phyloP scores from a whole-genome alignment of 2,797 vertebrate genomes.

The Centroberyx gerrardi region DNA sequence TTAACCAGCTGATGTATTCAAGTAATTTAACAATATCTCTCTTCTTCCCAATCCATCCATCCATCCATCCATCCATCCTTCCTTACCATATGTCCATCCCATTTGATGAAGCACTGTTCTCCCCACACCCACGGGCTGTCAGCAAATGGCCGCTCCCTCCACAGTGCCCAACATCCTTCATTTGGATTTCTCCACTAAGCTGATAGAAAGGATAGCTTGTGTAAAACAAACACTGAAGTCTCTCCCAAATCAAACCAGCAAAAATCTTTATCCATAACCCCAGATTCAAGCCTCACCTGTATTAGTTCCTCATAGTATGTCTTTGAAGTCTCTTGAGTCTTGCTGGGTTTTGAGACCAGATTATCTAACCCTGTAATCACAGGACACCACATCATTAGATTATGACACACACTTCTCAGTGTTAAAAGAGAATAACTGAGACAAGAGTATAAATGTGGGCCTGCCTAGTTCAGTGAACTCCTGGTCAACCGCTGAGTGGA shows the following conservation, averaged over 20 bases:
- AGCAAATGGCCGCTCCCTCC: slow-evolving; percentile 38
- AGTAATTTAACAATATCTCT: background rate
- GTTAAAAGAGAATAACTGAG: background rate
- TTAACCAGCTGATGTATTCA: too few relatives aligned
- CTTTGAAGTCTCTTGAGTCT: slow-evolving; percentile 31
- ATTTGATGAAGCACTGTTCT: slow-evolving; percentile 50
- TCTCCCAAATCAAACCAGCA: background rate
- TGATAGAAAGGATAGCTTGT: slow-evolving; percentile 20
- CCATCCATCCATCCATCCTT: background rate
- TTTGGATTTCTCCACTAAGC: slow-evolving; percentile 55
- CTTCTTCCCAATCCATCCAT: too few relatives aligned
- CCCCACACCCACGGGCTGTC: slow-evolving; percentile 81
- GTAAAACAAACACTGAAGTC: background rate
- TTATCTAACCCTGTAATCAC: slow-evolving; percentile 60
- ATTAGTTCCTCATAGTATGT: slow-evolving; percentile 74
- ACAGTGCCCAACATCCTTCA: slow-evolving; percentile 33
- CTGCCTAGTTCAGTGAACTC: slow-evolving; percentile 81
- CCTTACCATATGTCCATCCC: slow-evolving; percentile 63
- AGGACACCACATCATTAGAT: slow-evolving; percentile 3
- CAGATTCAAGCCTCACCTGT: slow-evolving; percentile 61
- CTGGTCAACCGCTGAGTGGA: slow-evolving; percentile 70
- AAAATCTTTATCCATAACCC: background rate
- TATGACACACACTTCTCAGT: background rate
- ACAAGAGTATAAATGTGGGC: background rate
- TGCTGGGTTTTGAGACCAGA: slow-evolving; percentile 26